Base-by-base conservation (phyloP, 2,888 invertebrate genomes). In the Neoitamus cyanurus region DNA sequence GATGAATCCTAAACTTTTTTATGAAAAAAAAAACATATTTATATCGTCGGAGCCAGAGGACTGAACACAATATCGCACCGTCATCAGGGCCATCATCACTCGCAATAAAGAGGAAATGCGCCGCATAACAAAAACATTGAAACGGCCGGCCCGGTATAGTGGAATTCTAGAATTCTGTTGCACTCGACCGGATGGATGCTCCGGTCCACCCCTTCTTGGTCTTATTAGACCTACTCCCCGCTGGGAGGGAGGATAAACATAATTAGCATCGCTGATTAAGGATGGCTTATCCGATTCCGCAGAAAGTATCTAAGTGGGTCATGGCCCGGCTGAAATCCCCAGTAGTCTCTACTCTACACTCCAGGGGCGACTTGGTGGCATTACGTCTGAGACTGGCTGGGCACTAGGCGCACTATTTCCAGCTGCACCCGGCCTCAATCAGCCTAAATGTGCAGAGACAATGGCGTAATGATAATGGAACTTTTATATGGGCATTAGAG, bases 1-100 rank as follows among this genome's bases (percentile, higher is more conserved):
- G 85, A 70, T 85, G 85, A 85, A 85, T 85, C 31, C 31, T 25
- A 83, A 85, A 78, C 48, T 85, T 70, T 7, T 69, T 42, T 77
- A 85, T 85, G 78, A 58, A 78, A 48, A 78, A 48, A 78, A 30
- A 31, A 78, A 46, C 68, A 25, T 30, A 70, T 31, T 34, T 31
- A 70, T 34, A 70, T 31, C 70, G 31, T 58, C 58, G 15, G 25
- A 70, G 28, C 37, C 15, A 75, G 68, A 77, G 31, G 15, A 70
- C 31, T 48, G 46, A 37, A 69, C 31, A 58, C 30, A 70, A 34
- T 70, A 70, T 13, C 77, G 31, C 84, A 42, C 48, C 82, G 73
- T 46, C 72, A 69, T 34, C 80, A 78, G 31, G 69, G 69, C 75
- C 75, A 78, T 78, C 48, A 78, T 78, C 77, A 46, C 37, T 42